A percentile compares a stretch with the other conserved stretches of the same genome.
Evolutionary conservation across 2,888 invertebrate genomes (phyloP).

Genomic region (Drosophila tripunctata): DNA sequence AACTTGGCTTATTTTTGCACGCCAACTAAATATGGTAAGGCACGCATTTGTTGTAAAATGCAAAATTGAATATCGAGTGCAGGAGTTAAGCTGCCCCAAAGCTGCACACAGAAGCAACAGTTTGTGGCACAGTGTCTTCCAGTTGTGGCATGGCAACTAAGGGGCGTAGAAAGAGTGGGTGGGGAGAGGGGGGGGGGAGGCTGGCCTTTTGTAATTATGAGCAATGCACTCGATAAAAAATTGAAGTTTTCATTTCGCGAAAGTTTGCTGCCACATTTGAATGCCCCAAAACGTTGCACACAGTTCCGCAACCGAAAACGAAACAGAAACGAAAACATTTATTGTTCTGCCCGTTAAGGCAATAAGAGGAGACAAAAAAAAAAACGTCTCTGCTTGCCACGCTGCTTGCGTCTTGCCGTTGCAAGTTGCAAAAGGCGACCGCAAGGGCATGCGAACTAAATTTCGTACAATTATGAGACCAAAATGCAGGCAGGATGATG

Average conservation of each 20-base stretch:
- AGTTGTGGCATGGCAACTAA: conserved; percentile 29
- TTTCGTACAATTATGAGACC: conserved; percentile 80
- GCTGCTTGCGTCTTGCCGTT: background rate
- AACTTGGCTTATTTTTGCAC: conserved; percentile 69
- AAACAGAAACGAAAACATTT: conserved; percentile 65
- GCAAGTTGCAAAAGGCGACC: conserved; percentile 56
- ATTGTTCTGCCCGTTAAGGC: conserved; percentile 80
- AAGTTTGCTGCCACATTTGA: conserved; percentile 69
- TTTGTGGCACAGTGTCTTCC: conserved; percentile 5
- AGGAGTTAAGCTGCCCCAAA: conserved; percentile 46
- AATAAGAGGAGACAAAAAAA: conserved; percentile 10
- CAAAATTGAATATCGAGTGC: conserved; percentile 83
- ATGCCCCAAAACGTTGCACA: conserved; percentile 52
- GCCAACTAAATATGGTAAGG: conserved; percentile 84
- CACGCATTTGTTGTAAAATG: conserved; percentile 85
- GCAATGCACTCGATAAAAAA: conserved; percentile 79
- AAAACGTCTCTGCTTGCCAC: background rate
- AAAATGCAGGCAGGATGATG: conserved; percentile 42
- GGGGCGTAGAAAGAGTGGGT: too few species aligned
- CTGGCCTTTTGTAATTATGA: conserved; percentile 69
- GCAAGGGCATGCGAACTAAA: conserved; percentile 81
- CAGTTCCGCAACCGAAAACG: conserved; percentile 28
- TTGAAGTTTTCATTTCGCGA: conserved; percentile 79
- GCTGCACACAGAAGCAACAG: conserved; percentile 14
- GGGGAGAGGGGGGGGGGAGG: too few species aligned